These are phyloP conservation scores for Agrotis clavis DNA, from an alignment of 2,888 invertebrate species.

Conservation along the genomic window DNA sequence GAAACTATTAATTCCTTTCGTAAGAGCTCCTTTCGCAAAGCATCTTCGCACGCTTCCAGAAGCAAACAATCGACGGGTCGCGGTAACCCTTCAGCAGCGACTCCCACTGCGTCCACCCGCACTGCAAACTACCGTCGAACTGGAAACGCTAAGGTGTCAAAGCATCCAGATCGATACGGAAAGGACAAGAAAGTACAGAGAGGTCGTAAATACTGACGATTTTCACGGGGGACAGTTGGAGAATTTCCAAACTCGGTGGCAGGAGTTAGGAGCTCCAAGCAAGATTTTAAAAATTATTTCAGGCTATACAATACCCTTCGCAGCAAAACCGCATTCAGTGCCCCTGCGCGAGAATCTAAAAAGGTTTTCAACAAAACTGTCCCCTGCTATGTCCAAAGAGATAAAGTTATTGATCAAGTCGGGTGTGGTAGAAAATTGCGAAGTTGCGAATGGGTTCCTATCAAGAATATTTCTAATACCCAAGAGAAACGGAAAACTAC, in stretches of 20 bases:
- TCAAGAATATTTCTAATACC: conserved; percentile 13
- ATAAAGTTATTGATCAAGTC: not conserved
- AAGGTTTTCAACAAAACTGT: conserved; percentile 18
- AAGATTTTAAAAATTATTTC: conserved; percentile 36
- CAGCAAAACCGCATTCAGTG: conserved; percentile 39
- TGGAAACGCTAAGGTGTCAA: no score
- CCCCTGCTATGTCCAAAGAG: conserved; percentile 10
- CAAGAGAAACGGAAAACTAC: conserved; percentile 24
- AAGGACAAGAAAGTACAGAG: not conserved
- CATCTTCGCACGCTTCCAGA: no score
- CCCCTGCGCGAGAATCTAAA: not conserved
- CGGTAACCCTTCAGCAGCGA: no score
- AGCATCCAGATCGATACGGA: not conserved
- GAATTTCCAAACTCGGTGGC: not conserved
- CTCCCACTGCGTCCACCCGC: not conserved
- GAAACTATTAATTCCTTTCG: no score
- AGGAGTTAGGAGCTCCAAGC: conserved; percentile 18
- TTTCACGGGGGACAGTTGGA: conserved; percentile 32
- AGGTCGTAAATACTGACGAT: conserved; percentile 6
- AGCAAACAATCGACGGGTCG: no score
- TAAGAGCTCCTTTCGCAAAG: no score
- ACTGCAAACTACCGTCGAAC: not conserved
- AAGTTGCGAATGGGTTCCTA: conserved; percentile 7
- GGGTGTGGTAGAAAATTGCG: conserved; percentile 12
- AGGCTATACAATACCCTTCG: conserved; percentile 48